These are phyloP conservation scores for Rousettus madagascariensis DNA, from an alignment of 2,797 vertebrate genomes.

Conservation along the genomic window DNA sequence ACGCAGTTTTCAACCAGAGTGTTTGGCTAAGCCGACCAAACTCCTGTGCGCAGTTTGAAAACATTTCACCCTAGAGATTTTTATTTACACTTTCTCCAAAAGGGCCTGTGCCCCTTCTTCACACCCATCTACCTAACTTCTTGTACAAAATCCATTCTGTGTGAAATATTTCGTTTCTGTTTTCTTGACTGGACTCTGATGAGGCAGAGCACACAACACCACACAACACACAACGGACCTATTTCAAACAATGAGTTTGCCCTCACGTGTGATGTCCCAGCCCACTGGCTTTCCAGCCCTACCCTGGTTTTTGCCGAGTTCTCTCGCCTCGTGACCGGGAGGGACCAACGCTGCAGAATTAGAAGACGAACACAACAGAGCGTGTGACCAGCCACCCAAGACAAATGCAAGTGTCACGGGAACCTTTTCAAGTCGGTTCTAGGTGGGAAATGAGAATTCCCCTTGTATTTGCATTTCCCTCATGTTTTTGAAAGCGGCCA, in stretches of 20 bases:
- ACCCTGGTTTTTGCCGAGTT: not conserved
- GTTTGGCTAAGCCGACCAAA: constrained; percentile 1
- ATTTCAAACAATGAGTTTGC: not conserved
- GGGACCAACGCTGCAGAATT: constrained; percentile 44
- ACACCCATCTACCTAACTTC: not conserved
- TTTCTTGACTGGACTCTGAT: not conserved
- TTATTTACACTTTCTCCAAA: not conserved
- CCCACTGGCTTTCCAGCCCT: not conserved
- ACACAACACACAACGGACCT: not conserved
- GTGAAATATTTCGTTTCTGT: not conserved
- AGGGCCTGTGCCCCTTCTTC: not conserved
- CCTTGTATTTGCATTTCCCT: constrained; percentile 70
- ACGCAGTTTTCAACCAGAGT: constrained; percentile 28
- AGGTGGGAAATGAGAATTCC: constrained; percentile 73
- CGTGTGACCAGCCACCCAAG: constrained; percentile 71
- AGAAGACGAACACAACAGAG: not conserved
- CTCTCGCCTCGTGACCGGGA: constrained; percentile 39
- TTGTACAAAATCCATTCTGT: not conserved
- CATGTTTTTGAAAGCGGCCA: constrained; percentile 71
- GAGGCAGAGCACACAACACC: not conserved
- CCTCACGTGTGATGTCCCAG: not conserved
- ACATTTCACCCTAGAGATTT: not conserved
- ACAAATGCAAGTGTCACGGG: constrained; percentile 67
- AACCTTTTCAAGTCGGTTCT: constrained; percentile 73
- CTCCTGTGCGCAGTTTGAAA: not conserved